Conservation (phyloP, 2,888 invertebrate genomes). For the Tuta absoluta region DNA sequence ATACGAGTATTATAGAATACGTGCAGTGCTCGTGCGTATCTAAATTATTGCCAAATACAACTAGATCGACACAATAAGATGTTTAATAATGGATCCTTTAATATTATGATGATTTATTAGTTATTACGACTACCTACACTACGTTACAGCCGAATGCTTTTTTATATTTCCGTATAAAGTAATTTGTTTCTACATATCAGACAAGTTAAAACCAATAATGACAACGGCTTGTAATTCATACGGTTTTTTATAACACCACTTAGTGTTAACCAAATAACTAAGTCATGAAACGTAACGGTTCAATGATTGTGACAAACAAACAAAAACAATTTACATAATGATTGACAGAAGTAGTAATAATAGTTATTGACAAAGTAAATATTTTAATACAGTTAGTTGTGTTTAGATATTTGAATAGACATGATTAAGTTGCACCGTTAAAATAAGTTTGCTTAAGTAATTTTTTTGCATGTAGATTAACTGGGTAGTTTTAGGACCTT, state of each 20-base stretch:
- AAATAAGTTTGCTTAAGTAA: neutral
- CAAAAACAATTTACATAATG: constrained; percentile 9
- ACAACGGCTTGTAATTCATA: neutral
- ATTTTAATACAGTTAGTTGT: neutral
- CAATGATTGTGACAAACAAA: neutral
- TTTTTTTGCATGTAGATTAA: neutral
- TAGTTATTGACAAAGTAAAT: neutral
- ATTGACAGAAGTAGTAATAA: constrained; percentile 20
- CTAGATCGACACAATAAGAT: no score
- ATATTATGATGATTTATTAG: neutral
- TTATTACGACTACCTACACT: neutral
- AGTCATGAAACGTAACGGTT: constrained; percentile 23
- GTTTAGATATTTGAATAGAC: neutral
- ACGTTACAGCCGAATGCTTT: neutral
- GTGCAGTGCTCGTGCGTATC: no score
- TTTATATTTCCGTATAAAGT: neutral
- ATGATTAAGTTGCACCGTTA: neutral
- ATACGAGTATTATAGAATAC: no score
- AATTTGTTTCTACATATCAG: neutral
- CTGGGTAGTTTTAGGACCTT: neutral
- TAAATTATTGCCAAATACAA: no score
- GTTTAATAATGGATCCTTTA: no score
- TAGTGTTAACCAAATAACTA: constrained; percentile 10
- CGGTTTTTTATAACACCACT: neutral
- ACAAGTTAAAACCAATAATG: neutral